phyloP scores from a whole-genome alignment of 2,113 vertebrate genomes.

The Pelecanoides urinatrix region DNA sequence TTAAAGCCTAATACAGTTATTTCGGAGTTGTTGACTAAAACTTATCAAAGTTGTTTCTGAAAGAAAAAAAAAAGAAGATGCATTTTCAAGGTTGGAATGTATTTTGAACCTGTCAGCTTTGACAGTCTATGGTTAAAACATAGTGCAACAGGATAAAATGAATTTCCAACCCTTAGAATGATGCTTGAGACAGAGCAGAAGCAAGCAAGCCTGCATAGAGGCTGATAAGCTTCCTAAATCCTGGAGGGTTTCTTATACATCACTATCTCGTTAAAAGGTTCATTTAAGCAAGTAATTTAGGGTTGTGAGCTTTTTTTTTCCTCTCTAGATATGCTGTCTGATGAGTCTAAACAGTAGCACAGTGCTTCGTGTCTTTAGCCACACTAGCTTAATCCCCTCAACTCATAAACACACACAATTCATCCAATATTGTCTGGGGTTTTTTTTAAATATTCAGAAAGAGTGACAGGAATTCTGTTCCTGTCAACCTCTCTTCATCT shows the following conservation, averaged over 20 bases:
- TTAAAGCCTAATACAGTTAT: neutral
- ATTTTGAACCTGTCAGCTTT: neutral
- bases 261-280: conserved; percentile 37
- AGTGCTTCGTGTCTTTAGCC: neutral
- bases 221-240: conserved; percentile 48
- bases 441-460: neutral
- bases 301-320: neutral
- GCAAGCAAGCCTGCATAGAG: conserved; percentile 9
- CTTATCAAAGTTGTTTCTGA: neutral
- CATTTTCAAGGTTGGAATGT: neutral
- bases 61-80: neutral
- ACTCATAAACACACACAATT: neutral
- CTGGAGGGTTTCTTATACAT: conserved; percentile 1
- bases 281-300: conserved; percentile 48
- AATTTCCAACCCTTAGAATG: neutral
- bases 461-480: neutral
- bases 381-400: neutral
- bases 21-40: neutral
- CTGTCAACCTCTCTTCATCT: neutral
- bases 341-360: conserved; percentile 13
- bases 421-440: neutral
- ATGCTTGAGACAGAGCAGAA: conserved; percentile 24
- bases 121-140: neutral
- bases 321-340: neutral
- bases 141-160: neutral